Conservation (phyloP, 2,888 invertebrate genomes). For the Apamea crenata region DNA sequence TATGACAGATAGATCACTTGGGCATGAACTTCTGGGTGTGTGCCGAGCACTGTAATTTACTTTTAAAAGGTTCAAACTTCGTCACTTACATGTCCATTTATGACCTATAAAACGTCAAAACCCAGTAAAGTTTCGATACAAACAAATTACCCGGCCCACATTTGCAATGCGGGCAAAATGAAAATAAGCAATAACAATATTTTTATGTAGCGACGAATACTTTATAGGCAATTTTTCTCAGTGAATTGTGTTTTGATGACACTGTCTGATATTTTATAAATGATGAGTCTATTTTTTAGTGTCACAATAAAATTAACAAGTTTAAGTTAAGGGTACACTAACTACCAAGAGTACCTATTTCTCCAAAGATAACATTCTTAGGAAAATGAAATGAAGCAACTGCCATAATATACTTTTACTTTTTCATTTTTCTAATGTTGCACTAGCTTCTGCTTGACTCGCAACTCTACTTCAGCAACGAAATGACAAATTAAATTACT, state of each 20-base stretch:
- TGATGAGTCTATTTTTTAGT: constrained; percentile 18
- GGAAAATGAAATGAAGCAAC: neutral
- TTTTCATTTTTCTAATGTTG: constrained; percentile 6
- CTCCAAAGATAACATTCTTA: neutral
- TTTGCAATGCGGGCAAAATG: constrained; percentile 54
- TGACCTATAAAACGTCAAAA: constrained; percentile 51
- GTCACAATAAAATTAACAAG: neutral
- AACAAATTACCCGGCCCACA: constrained; percentile 53
- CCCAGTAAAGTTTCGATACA: constrained; percentile 51
- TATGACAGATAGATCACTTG: constrained; percentile 43
- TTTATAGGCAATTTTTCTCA: constrained; percentile 61
- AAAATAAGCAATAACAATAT: constrained; percentile 65
- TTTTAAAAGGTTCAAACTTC: constrained; percentile 57
- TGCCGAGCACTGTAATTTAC: constrained; percentile 37
- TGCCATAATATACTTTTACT: too few relatives aligned
- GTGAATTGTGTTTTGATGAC: constrained; percentile 50
- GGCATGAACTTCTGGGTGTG: constrained; percentile 5
- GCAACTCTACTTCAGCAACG: neutral
- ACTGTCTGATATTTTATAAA: constrained; percentile 38
- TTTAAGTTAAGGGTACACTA: neutral
- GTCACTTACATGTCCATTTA: constrained; percentile 51
- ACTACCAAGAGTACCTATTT: neutral
- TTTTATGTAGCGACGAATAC: constrained; percentile 57
- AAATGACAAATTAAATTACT: constrained; percentile 17
- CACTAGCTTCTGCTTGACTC: too few relatives aligned